Conservation (phyloP, 2,888 invertebrate genomes). For the Blastobasis lacticolella region DNA sequence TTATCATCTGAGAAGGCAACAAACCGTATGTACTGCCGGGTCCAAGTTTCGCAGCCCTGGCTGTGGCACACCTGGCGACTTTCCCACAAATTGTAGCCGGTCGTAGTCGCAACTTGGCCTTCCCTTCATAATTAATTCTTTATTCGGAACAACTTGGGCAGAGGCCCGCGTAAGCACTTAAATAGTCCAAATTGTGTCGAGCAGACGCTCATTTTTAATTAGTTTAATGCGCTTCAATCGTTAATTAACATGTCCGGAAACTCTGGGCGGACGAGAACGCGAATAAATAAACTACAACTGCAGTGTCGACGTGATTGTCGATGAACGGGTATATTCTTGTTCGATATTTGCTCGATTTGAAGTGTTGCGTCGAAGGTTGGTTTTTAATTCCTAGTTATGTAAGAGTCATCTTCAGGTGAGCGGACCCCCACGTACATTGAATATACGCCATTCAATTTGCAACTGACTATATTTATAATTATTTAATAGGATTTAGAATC, state of each 20-base stretch:
- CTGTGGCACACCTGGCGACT: slow-evolving; percentile 59
- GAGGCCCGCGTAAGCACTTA: slow-evolving; percentile 64
- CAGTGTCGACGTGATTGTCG: no score
- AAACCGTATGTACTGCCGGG: slow-evolving; percentile 54
- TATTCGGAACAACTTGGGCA: slow-evolving; percentile 69
- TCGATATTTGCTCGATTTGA: no score
- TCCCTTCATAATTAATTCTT: slow-evolving; percentile 72
- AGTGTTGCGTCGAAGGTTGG: no score
- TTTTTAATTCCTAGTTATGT: no score
- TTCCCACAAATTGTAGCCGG: slow-evolving; percentile 70
- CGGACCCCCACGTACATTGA: no score
- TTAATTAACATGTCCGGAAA: slow-evolving; percentile 57
- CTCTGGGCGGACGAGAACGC: slow-evolving; percentile 6
- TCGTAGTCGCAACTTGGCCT: slow-evolving; percentile 43
- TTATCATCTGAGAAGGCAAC: slow-evolving; percentile 67
- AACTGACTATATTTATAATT: no score
- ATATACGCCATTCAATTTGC: no score
- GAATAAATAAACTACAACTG: no score
- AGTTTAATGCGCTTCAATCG: slow-evolving; percentile 63
- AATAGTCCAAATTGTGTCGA: slow-evolving; percentile 67
- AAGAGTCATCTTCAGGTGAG: no score
- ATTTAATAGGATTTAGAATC: no score
- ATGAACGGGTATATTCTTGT: no score
- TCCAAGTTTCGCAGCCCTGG: slow-evolving; percentile 47
- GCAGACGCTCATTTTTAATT: slow-evolving; percentile 70